These are phyloP conservation scores for Anthrax anthrax DNA, from an alignment of 2,888 invertebrate species.

Conservation along the genomic window DNA sequence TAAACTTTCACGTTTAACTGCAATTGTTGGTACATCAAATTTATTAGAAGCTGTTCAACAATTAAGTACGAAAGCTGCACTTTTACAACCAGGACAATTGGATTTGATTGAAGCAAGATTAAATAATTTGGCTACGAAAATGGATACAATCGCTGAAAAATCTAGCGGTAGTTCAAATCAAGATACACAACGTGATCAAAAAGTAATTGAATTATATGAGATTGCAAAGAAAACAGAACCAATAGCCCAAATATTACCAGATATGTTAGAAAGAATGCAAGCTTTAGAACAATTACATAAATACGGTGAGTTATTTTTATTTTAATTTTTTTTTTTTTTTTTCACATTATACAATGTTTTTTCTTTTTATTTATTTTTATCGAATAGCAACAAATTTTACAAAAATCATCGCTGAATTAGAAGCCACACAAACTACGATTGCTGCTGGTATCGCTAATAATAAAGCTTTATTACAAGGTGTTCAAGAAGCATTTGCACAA, in stretches of 20 bases:
- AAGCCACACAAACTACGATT: slow-evolving; percentile 60
- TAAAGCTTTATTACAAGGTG: slow-evolving; percentile 58
- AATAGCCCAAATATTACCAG: slow-evolving; percentile 58
- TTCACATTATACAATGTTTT: background rate
- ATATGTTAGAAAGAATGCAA: slow-evolving; percentile 69
- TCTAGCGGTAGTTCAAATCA: slow-evolving; percentile 34
- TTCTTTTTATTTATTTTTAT: slow-evolving; percentile 4
- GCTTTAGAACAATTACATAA: slow-evolving; percentile 77
- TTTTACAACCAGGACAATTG: slow-evolving; percentile 68
- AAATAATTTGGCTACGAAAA: slow-evolving; percentile 55
- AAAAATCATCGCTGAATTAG: slow-evolving; percentile 68
- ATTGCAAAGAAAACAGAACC: slow-evolving; percentile 75
- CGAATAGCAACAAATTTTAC: slow-evolving; percentile 73
- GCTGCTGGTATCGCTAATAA: slow-evolving; percentile 59
- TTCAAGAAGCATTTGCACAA: slow-evolving; percentile 65
- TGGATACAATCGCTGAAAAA: slow-evolving; percentile 52
- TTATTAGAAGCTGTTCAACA: slow-evolving; percentile 62
- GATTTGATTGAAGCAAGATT: slow-evolving; percentile 74
- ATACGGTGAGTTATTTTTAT: slow-evolving; percentile 49
- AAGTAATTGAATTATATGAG: slow-evolving; percentile 62
- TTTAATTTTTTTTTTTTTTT: background rate
- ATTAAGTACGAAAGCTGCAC: slow-evolving; percentile 60
- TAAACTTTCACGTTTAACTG: slow-evolving; percentile 46
- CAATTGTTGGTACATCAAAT: slow-evolving; percentile 30
- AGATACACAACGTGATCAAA: slow-evolving; percentile 50